Evolutionary conservation across 2,888 invertebrate species (phyloP).

Genomic region (Drosophila monieri): DNA sequence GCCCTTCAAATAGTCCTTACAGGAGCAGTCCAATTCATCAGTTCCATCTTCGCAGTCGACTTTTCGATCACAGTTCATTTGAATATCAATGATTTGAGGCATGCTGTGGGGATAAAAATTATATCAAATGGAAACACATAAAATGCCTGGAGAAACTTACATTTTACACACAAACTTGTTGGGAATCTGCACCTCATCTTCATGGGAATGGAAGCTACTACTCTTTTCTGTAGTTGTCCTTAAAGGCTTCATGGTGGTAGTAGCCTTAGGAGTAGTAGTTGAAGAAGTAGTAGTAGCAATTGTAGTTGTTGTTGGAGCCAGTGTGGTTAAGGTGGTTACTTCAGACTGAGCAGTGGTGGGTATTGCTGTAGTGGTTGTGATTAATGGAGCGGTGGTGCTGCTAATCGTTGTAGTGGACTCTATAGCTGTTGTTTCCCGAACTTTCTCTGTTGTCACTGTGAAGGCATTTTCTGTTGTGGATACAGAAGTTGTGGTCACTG

Average conservation of each 20-base stretch:
- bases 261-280: not conserved
- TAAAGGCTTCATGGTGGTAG: not conserved
- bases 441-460: conserved; percentile 15
- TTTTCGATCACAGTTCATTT: conserved; percentile 88
- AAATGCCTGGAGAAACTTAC: conserved; percentile 49
- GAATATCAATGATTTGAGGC: conserved; percentile 86
- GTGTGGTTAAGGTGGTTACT: conserved; percentile 6
- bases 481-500: conserved; percentile 9
- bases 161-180: conserved; percentile 76
- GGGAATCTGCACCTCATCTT: conserved; percentile 36
- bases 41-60: conserved; percentile 93
- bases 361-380: conserved; percentile 10
- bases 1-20: conserved; percentile 87
- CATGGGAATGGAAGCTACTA: not conserved
- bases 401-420: conserved; percentile 3
- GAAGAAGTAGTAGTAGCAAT: not conserved
- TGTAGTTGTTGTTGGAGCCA: conserved; percentile 5
- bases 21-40: conserved; percentile 90
- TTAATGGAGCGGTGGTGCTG: not conserved
- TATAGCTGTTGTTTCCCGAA: conserved; percentile 3
- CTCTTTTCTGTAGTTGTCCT: conserved; percentile 6
- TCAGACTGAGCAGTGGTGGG: conserved; percentile 3
- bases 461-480: conserved; percentile 29
- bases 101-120: conserved; percentile 85
- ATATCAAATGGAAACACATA: not conserved